Percentiles rank a stretch among this genome's conserved stretches.
phyloP scores from a whole-genome alignment of 2,797 vertebrate genomes.

The Melopsittacus undulatus region DNA sequence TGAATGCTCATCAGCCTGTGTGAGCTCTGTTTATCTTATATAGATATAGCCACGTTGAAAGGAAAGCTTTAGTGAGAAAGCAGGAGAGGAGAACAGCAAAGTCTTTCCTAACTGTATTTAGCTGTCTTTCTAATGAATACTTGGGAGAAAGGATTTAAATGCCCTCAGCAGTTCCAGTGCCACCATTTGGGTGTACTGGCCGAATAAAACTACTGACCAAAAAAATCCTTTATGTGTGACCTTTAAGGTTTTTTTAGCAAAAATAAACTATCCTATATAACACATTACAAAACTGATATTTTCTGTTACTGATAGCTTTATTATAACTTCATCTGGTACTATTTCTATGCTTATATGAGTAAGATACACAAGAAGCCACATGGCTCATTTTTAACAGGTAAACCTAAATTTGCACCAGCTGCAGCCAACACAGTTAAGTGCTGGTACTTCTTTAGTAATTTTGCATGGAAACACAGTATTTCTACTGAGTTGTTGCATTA shows the following conservation, averaged over 20 bases:
- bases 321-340: neutral
- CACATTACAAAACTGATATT: neutral
- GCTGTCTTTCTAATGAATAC: neutral
- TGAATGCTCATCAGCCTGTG: neutral
- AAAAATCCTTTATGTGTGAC: neutral
- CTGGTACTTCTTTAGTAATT: neutral
- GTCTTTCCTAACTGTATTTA: neutral
- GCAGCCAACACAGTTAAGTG: neutral
- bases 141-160: neutral
- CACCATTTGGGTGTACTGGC: neutral
- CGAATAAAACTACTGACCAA: neutral
- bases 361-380: neutral
- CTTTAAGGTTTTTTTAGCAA: neutral
- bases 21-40: neutral
- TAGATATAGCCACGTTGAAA: neutral
- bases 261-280: neutral
- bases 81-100: neutral
- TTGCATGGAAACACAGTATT: neutral
- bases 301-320: neutral
- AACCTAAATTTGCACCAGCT: neutral
- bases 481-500: neutral
- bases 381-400: neutral
- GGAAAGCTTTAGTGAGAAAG: neutral
- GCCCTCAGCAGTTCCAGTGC: neutral
- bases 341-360: neutral